These are phyloP conservation scores for Chironomus riparius DNA, from an alignment of 2,888 invertebrate species.

Conservation along the genomic window DNA sequence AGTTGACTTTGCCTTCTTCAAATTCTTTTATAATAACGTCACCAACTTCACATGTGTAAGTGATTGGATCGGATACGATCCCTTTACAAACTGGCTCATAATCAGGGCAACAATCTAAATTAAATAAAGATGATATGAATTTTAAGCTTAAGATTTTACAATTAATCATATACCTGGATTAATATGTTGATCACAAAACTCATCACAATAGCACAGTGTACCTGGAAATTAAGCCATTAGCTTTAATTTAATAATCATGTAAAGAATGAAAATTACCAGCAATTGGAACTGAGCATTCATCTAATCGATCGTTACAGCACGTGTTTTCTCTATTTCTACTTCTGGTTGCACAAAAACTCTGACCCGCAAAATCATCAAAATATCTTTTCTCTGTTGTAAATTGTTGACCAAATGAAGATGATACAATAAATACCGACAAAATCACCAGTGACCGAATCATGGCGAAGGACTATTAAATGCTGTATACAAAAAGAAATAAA, in stretches of 20 bases:
- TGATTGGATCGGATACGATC: slow-evolving; percentile 29
- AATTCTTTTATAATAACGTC: slow-evolving; percentile 33
- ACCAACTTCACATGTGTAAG: slow-evolving; percentile 28
- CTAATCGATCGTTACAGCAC: slow-evolving; percentile 69
- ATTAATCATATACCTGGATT: slow-evolving; percentile 40
- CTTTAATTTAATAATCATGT: not conserved
- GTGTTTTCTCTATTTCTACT: slow-evolving; percentile 34
- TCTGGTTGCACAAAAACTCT: slow-evolving; percentile 35
- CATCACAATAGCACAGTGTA: slow-evolving; percentile 89
- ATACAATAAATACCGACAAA: slow-evolving; percentile 2
- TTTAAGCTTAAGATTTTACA: no score
- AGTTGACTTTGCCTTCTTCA: slow-evolving; percentile 48
- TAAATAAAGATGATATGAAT: no score
- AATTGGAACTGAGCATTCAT: slow-evolving; percentile 73
- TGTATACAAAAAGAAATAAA: not conserved
- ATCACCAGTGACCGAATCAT: slow-evolving; percentile 14
- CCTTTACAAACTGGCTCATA: slow-evolving; percentile 66
- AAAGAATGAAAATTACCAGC: slow-evolving; percentile 45
- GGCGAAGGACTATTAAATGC: not conserved
- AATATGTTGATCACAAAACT: slow-evolving; percentile 70
- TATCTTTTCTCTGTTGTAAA: not conserved
- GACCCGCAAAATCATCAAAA: slow-evolving; percentile 18
- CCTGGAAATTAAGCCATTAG: slow-evolving; percentile 42
- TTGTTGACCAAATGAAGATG: not conserved
- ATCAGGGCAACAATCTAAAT: slow-evolving; percentile 84